Conservation (phyloP, 1,140 invertebrate genomes). For the Sarcophaga peregrina region DNA sequence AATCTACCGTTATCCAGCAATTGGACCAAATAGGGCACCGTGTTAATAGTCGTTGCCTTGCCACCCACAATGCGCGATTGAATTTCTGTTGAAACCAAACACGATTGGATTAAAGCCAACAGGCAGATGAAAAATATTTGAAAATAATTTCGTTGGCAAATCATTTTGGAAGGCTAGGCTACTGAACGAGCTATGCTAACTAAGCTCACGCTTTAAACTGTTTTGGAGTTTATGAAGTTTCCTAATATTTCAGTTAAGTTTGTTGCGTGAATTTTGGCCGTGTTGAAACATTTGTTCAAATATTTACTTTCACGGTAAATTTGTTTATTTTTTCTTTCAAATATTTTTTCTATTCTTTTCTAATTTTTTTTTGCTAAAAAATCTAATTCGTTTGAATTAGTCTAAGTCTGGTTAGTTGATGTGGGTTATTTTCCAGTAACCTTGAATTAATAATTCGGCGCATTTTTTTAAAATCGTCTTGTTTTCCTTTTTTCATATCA, state of each 20-base stretch:
- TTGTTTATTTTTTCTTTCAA: not conserved
- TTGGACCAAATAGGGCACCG: slow-evolving; percentile 57
- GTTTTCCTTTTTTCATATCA: no score
- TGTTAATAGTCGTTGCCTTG: slow-evolving; percentile 50
- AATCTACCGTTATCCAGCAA: slow-evolving; percentile 50
- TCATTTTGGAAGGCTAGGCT: not conserved
- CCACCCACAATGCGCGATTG: slow-evolving; percentile 54
- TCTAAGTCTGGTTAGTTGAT: no score
- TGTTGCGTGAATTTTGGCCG: not conserved
- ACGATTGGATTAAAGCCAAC: not conserved
- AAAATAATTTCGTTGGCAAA: not conserved
- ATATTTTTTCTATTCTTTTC: not conserved
- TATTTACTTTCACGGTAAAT: not conserved
- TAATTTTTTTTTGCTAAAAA: no score
- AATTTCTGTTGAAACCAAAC: not conserved
- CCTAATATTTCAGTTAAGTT: not conserved
- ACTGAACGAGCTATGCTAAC: not conserved
- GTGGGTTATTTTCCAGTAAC: no score
- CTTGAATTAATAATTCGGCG: no score
- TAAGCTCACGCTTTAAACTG: not conserved
- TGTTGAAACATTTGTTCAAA: slow-evolving; percentile 5
- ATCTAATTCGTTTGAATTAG: no score
- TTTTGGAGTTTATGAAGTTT: not conserved
- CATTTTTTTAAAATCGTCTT: no score
- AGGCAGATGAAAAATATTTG: not conserved